These are phyloP conservation scores for Cancer borealis DNA, from an alignment of 2,888 invertebrate species.

Conservation along the genomic window DNA sequence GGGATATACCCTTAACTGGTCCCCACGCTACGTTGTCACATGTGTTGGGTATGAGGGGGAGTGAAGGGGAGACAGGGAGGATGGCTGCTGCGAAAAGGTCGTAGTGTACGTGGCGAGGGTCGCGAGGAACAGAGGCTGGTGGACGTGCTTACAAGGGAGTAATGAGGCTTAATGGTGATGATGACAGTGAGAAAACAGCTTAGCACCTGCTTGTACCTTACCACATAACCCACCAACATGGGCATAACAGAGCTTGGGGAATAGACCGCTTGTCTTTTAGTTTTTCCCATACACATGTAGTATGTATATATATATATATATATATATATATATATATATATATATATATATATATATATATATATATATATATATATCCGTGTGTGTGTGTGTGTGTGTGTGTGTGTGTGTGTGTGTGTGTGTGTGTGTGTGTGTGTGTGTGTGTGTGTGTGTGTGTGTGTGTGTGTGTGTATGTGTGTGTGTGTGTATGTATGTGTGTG, in stretches of 20 bases:
- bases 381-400: not conserved
- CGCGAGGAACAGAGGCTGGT: not conserved
- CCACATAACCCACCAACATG: not conserved
- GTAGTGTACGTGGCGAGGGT: not conserved
- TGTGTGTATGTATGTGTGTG: not conserved
- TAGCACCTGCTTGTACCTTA: not conserved
- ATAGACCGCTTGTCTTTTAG: too few species aligned
- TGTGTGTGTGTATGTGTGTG: too few species aligned
- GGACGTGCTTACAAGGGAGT: not conserved
- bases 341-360: not conserved
- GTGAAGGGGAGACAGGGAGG: not conserved
- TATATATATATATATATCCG: not conserved
- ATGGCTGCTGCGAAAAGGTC: slow-evolving; percentile 15
- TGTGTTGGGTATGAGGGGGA: not conserved
- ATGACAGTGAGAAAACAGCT: not conserved
- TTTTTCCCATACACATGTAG: not conserved
- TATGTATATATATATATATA: slow-evolving; percentile 1
- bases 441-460: too few species aligned
- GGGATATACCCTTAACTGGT: not conserved
- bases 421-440: too few species aligned
- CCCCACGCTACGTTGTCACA: not conserved
- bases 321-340: slow-evolving; percentile 14
- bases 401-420: not conserved
- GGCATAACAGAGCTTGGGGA: not conserved
- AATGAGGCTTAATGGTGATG: slow-evolving; percentile 20